Base-by-base conservation (phyloP, 2,888 invertebrate genomes). In the Atrina japonica region DNA sequence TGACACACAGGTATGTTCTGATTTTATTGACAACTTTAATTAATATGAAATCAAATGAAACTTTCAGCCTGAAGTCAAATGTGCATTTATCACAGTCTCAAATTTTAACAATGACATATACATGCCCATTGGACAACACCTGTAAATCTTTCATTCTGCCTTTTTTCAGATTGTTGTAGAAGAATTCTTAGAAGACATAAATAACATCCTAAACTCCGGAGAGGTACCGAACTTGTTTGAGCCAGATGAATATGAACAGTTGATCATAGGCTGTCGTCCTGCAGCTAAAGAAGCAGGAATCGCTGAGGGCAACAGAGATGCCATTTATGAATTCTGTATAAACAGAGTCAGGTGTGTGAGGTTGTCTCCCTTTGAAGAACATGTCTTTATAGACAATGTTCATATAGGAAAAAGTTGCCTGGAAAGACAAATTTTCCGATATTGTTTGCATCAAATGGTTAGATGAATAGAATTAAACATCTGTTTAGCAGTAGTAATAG, bases 101-200 rank as follows among this genome's bases (percentile, higher is more conserved):
- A n/a, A n/a, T n/a, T n/a, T n/a, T n/a, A n/a, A 27, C 16, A 35
- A 29, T 11, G 2, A 14, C 2, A 53, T 16, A 2, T 3, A 27
- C 21, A 25, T 50, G 9, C 0, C 25, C 21, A 50, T 18, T 16
- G 50, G 21, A 25, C 21, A n/a, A n/a, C n/a, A n/a, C n/a, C n/a
- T n/a, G n/a, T n/a, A n/a, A n/a, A n/a, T n/a, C n/a, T n/a, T n/a
- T n/a, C n/a, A n/a, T n/a, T n/a, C n/a, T n/a, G n/a, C n/a, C n/a
- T n/a, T n/a, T n/a, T n/a, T n/a, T n/a, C 70, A 97, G 91, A 96
- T 97, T 81, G 94, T 96, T 0, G 94, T 95, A 70, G 97, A 97
- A 88, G 96, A 96, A 87, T 97, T 97, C 88, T 91, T 97, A 0
- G 97, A 97, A 89, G 97, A 97, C 83, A 95, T 97, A 58, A 97